A percentile compares a stretch with the other conserved stretches of the same genome.
Evolutionary conservation across 1,140 invertebrate genomes (phyloP).

Genomic region (Scaptomyza pallida): DNA sequence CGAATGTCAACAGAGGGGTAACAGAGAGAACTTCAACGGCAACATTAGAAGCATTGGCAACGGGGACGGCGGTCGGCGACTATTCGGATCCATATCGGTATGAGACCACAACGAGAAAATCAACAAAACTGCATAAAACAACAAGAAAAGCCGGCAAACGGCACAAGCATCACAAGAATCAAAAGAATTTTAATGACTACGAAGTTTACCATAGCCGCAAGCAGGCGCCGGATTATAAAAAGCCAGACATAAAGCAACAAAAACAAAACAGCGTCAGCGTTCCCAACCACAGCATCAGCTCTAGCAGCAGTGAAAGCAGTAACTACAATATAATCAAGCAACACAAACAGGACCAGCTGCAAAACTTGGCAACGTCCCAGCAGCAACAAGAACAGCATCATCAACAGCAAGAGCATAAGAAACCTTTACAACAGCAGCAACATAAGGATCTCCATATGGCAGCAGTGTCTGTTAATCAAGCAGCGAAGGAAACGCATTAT

Average conservation of each 20-base stretch:
- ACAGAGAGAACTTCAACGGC: slow-evolving; percentile 6
- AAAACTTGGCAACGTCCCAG: slow-evolving; percentile 36
- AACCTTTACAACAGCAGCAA: slow-evolving; percentile 35
- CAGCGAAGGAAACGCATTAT: slow-evolving; percentile 70
- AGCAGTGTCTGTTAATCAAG: slow-evolving; percentile 63
- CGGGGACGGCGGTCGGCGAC: slow-evolving; percentile 39
- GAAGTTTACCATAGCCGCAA: slow-evolving; percentile 74
- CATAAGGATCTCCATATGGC: slow-evolving; percentile 25
- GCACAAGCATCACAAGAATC: slow-evolving; percentile 74
- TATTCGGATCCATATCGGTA: slow-evolving; percentile 76
- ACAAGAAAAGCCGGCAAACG: slow-evolving; percentile 73
- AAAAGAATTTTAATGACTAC: slow-evolving; percentile 79
- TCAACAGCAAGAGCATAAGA: slow-evolving; percentile 13
- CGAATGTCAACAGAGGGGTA: slow-evolving; percentile 54
- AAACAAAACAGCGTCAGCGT: slow-evolving; percentile 35
- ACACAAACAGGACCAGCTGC: slow-evolving; percentile 61
- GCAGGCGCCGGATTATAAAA: slow-evolving; percentile 61
- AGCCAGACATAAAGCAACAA: slow-evolving; percentile 60
- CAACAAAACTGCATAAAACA: slow-evolving; percentile 75
- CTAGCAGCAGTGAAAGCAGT: slow-evolving; percentile 40
- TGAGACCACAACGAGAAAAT: slow-evolving; percentile 73
- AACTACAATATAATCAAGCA: slow-evolving; percentile 76
- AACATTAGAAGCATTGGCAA: slow-evolving; percentile 3
- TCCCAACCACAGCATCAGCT: slow-evolving; percentile 38
- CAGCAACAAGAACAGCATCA: slow-evolving; percentile 38